These are phyloP conservation scores for Todus mexicanus DNA, from an alignment of 2,797 vertebrate genomes.

Conservation along the genomic window DNA sequence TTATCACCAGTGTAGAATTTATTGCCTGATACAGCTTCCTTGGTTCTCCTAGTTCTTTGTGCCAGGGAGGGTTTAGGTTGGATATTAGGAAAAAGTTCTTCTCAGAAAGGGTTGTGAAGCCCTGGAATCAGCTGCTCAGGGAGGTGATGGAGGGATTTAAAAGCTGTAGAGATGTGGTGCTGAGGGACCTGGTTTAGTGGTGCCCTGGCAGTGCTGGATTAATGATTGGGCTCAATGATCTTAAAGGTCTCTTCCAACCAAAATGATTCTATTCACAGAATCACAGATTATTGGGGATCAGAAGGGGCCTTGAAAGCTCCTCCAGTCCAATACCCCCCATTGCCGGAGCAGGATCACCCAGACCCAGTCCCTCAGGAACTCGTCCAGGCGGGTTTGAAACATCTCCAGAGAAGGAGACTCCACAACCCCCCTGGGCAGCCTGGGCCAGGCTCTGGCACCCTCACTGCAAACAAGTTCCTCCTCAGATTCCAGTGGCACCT, in stretches of 20 bases:
- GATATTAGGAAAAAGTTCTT: neutral
- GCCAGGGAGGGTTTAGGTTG: neutral
- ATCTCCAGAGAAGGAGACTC: too few relatives aligned
- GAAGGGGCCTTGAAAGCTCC: too few relatives aligned
- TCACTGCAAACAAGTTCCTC: too few relatives aligned
- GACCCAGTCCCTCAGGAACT: too few relatives aligned
- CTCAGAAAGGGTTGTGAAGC: neutral
- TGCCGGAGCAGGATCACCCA: too few relatives aligned
- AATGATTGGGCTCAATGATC: neutral
- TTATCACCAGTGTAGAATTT: neutral
- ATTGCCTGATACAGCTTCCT: neutral
- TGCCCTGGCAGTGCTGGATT: neutral
- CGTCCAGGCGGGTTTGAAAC: too few relatives aligned
- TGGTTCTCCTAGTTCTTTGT: neutral
- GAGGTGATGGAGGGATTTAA: neutral
- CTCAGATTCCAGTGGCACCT: too few relatives aligned
- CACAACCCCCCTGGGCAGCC: too few relatives aligned
- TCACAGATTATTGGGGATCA: too few relatives aligned
- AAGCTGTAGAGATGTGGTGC: neutral
- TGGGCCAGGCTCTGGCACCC: too few relatives aligned
- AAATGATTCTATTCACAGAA: neutral
- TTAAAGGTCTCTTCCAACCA: neutral
- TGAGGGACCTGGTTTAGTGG: neutral
- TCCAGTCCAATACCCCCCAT: too few relatives aligned
- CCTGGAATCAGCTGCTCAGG: neutral